phyloP scores from a whole-genome alignment of 2,888 invertebrate species.

The Tenthredo scrophulariae region DNA sequence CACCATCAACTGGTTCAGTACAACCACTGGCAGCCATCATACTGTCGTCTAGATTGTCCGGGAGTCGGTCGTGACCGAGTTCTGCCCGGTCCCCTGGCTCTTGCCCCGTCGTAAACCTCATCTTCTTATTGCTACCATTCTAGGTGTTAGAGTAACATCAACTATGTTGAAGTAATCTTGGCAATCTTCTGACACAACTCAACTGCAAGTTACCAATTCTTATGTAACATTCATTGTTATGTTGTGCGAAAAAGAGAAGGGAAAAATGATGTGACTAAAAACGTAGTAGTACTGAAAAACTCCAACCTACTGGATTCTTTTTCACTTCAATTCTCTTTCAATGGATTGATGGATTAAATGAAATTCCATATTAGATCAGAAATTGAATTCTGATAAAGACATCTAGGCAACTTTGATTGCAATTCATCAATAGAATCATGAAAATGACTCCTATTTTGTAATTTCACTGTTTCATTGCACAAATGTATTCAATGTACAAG shows the following conservation, averaged over 20 bases:
- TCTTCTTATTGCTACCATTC: constrained; percentile 60
- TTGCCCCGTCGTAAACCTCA: constrained; percentile 73
- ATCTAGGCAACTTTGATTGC: not conserved
- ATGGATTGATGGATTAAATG: not conserved
- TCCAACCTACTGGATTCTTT: not conserved
- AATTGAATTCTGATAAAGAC: not conserved
- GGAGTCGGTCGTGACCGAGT: constrained; percentile 69
- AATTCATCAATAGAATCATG: not conserved
- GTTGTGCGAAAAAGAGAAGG: not conserved
- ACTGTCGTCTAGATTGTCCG: constrained; percentile 67
- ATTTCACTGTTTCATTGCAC: not conserved
- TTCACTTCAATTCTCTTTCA: not conserved
- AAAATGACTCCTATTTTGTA: not conserved
- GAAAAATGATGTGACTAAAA: not conserved
- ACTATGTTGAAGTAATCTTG: constrained; percentile 3
- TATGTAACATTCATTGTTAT: constrained; percentile 1
- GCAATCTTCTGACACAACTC: not conserved
- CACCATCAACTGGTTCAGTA: constrained; percentile 65
- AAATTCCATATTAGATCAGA: not conserved
- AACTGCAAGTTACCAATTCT: constrained; percentile 33
- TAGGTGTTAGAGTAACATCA: constrained; percentile 21
- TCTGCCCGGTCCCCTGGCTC: constrained; percentile 71
- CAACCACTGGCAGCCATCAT: constrained; percentile 71
- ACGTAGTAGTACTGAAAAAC: not conserved
- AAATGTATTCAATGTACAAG: not conserved